Base-by-base conservation (phyloP, 2,888 invertebrate species). In the Heliconius charithonia region DNA sequence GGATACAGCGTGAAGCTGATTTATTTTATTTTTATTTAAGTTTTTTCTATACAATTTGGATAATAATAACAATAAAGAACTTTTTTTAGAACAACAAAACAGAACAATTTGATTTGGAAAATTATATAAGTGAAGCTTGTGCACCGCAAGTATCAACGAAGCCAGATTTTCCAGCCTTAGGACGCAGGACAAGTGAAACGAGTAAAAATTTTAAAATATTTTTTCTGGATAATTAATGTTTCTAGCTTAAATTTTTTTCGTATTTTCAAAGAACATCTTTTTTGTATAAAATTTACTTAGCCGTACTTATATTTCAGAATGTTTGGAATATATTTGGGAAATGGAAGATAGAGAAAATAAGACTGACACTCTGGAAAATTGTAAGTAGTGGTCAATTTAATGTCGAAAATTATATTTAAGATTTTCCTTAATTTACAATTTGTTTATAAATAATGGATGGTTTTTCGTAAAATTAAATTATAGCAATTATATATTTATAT, bases 91-190 rank as follows among this genome's bases (percentile, higher is more conserved):
- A 62, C 13, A 83, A 83, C 69, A 76, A 78, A n/a, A 81, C 81
- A 13, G 27, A 62, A 4, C 45, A 80, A 7, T 62, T 80, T 25
- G 80, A 82, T 73, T 73, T 67, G 37, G 80, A 59, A n/a, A 76
- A 81, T 65, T 76, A 77, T 4, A 63, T 74, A 6, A 75, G 74
- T 16, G 82, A 83, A 32, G 85, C 88, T 0, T 91, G 92, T 77
- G 45, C 37, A 0, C 78, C 78, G 0, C 83, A 84, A 67, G 22
- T 81, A 1, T 85, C 86, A 3, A 76, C 77, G 1, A 85, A 83
- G 70, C 92, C 92, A 0, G 84, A 88, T 51, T 92, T 89, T 79
- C 83, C 74, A 2, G 81, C 51, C 4, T 67, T 76, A 22, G 80
- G 79, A 6, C 79, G 80, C 65, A 81, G 83, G 45, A 78, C 81